phyloP scores from a whole-genome alignment of 1,140 invertebrate species.

The Subanguina moxae region DNA sequence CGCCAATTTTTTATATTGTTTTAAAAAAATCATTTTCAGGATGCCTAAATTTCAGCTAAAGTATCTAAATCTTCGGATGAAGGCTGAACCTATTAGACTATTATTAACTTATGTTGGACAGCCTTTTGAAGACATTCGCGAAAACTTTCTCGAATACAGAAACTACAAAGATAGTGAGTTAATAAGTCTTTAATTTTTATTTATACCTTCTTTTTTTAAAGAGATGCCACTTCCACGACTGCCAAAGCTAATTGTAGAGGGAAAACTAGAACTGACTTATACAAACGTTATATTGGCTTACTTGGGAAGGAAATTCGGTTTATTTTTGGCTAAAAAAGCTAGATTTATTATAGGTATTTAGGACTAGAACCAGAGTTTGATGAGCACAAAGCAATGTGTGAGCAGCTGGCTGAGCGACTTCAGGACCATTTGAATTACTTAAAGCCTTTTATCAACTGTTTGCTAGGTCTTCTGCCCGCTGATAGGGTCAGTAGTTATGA shows the following conservation, averaged over 20 bases:
- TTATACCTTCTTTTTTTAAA: not conserved
- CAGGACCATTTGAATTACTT: constrained; percentile 34
- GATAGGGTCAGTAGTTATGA: constrained; percentile 22
- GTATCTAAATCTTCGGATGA: constrained; percentile 38
- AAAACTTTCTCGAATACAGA: constrained; percentile 43
- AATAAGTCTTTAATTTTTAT: not conserved
- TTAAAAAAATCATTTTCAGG: not conserved
- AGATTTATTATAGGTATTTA: too few species aligned
- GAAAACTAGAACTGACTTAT: constrained; percentile 34
- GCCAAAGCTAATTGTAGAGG: constrained; percentile 36
- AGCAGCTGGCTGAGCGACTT: constrained; percentile 36
- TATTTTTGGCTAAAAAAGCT: too few species aligned
- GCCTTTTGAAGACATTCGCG: constrained; percentile 40
- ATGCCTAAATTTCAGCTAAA: constrained; percentile 44
- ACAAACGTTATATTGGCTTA: constrained; percentile 33
- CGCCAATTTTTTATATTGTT: too few species aligned
- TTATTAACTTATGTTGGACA: constrained; percentile 41
- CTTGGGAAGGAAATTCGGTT: constrained; percentile 40
- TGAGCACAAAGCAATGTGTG: constrained; percentile 42
- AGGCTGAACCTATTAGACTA: constrained; percentile 38
- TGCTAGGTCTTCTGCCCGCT: constrained; percentile 37
- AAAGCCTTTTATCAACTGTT: constrained; percentile 45
- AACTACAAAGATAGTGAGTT: constrained; percentile 40
- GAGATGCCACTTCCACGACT: constrained; percentile 39
- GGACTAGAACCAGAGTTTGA: constrained; percentile 35